Evolutionary conservation across 2,888 invertebrate species (phyloP), one percentile per base, ranked within the genome.

Genomic region (Poecilus cupreus): DNA sequence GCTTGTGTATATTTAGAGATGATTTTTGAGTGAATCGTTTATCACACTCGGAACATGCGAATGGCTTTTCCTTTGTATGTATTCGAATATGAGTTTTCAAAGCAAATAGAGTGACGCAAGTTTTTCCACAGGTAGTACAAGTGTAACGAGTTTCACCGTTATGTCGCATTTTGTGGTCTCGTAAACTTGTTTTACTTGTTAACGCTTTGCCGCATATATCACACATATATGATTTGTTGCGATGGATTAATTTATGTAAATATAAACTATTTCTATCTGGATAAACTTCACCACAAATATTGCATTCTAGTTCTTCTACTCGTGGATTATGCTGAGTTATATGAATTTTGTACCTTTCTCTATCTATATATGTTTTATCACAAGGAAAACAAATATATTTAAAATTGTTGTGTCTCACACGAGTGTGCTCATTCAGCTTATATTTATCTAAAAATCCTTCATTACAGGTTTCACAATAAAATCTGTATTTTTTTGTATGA

Each of bases 191-290:
- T 77, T 86, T 32, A 43, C 81, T 81, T 80, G 89, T 89, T 16
- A 91, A 86, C 81, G 89, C 89, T 84, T 91, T 91, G 3, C 91
- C 91, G 82, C 91, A 91, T 2, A 89, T 88, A 80, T 91, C 91
- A 83, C 91, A 91, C 22, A 43, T 64, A 24, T 70, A 81, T 3
- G 32, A 13, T 24, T 43, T 46, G 18, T 13, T n/a, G n/a, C n/a
- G n/a, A 46, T 46, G 22, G 3, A 5, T 43, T 46, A 43, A 46
- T 24, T 46, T 60, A 60, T 84, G 84, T 8, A 76, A 80, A 18
- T 32, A 60, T 16, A 82, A 82, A 16, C 60, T 68, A 26, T 43
- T 81, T 37, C 39, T 24, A 16, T 24, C 20, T 43, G 20, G 22
- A 22, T 64, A 77, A 13, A 64, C 57, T 60, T 82, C 81, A 32